Evolutionary conservation across 64 coral and sea anemone species (phyloP).

Genomic region (Stichodactyla helianthus): DNA sequence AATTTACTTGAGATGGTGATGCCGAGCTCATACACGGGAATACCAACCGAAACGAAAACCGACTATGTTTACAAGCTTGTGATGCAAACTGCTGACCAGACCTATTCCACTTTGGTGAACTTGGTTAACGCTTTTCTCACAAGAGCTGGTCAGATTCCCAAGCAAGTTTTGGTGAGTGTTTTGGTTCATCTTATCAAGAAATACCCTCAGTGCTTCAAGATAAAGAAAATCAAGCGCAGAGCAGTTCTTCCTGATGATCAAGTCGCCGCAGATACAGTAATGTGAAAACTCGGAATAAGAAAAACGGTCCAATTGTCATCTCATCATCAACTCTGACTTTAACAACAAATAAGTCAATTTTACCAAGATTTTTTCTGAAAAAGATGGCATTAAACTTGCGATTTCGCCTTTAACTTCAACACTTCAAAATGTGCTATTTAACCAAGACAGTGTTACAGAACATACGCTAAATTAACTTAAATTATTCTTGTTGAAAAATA

Average conservation of each 20-base stretch:
- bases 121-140: not conserved
- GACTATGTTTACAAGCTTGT: not conserved
- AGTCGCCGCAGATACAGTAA: not conserved
- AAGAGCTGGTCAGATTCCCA: not conserved
- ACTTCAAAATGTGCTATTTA: too few relatives aligned
- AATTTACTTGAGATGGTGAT: not conserved
- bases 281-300: too few relatives aligned
- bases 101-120: not conserved
- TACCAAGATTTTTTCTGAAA: too few relatives aligned
- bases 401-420: too few relatives aligned
- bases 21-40: not conserved
- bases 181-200: not conserved
- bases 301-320: too few relatives aligned
- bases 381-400: too few relatives aligned
- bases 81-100: not conserved
- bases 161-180: not conserved
- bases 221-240: not conserved
- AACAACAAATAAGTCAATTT: too few relatives aligned
- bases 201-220: slow-evolving; percentile 12
- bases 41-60: not conserved
- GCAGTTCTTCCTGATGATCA: not conserved
- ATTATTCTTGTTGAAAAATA: too few relatives aligned
- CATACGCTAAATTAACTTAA: too few relatives aligned
- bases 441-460: too few relatives aligned
- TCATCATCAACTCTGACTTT: too few relatives aligned